Evolutionary conservation across 2,888 invertebrate genomes (phyloP), one percentile per base, ranked within the genome.

Genomic region (Scaptomyza reducta): DNA sequence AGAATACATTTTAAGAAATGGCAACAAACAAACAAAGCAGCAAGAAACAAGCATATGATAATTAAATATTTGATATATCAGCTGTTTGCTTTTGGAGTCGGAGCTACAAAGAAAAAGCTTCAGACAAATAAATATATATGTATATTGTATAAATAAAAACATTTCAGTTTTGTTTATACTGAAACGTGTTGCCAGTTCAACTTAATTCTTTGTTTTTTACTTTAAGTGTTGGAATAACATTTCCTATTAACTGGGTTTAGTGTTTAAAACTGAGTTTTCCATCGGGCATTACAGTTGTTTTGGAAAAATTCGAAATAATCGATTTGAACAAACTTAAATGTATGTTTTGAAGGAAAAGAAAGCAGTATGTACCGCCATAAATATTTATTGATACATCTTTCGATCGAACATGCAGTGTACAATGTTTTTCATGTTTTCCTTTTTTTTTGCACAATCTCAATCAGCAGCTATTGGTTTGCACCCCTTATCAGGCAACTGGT

Each of bases 11-110:
- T 54, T 9, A 42, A 64, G 63, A 63, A 63, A 65, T 57, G 56
- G 44, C 51, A 74, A 49, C 38, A 60, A 60, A 41, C 45, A 70
- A 57, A 61, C 35, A 68, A 58, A 62, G 22, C 3, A 22, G 22
- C 22, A 22, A 22, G 22, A 22, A 22, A 22, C 22, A 22, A 22
- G 60, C 13, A 68, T 59, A 64, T 61, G 72, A 70, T 80, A 83
- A 77, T 87, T 87, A 87, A 83, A 80, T 84, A 69, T 84, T 84
- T 80, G 67, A 69, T 69, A 59, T 81, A 70, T 78, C 79, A 81
- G 75, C 71, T 74, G 78, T 61, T 72, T 75, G 54, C 44, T 60
- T 50, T 58, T 60, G 40, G 41, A 40, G 16, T 47, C 44, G 35
- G 64, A 57, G 57, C 77, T 68, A 70, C 74, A 77, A 79, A 72